phyloP scores from a whole-genome alignment of 2,888 invertebrate genomes.

The Byasa hedistus region DNA sequence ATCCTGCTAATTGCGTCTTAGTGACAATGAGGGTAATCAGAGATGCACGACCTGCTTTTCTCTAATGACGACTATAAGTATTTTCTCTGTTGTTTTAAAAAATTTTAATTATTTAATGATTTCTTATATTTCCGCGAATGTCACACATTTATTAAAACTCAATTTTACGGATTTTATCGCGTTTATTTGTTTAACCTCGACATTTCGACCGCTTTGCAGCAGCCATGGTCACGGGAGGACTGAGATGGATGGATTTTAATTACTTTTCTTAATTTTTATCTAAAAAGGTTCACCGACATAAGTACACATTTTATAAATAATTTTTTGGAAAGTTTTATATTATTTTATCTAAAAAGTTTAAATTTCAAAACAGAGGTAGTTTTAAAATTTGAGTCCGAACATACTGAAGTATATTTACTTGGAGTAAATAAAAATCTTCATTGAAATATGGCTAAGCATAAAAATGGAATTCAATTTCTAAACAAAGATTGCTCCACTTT shows the following conservation, averaged over 20 bases:
- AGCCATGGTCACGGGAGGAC: too few species aligned
- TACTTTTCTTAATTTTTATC: too few species aligned
- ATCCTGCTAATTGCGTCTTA: conserved; percentile 19
- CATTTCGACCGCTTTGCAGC: too few species aligned
- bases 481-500: conserved; percentile 14
- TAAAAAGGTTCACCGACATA: too few species aligned
- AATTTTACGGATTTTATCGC: too few species aligned
- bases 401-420: too few species aligned
- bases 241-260: too few species aligned
- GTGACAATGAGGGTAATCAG: conserved; percentile 24
- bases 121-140: too few species aligned
- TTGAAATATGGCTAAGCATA: neutral
- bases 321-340: neutral
- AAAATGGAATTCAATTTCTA: conserved; percentile 14
- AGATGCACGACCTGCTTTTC: conserved; percentile 26
- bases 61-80: conserved; percentile 5
- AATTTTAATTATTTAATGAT: neutral
- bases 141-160: too few species aligned
- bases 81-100: neutral
- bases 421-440: too few species aligned
- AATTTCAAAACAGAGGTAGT: neutral
- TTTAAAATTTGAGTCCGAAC: neutral
- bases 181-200: too few species aligned
- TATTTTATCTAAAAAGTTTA: neutral
- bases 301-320: neutral